Evolutionary conservation across 2,797 vertebrate species (phyloP), one percentile per base, ranked within the genome.

Genomic region (Chlorospingus semifuscus): DNA sequence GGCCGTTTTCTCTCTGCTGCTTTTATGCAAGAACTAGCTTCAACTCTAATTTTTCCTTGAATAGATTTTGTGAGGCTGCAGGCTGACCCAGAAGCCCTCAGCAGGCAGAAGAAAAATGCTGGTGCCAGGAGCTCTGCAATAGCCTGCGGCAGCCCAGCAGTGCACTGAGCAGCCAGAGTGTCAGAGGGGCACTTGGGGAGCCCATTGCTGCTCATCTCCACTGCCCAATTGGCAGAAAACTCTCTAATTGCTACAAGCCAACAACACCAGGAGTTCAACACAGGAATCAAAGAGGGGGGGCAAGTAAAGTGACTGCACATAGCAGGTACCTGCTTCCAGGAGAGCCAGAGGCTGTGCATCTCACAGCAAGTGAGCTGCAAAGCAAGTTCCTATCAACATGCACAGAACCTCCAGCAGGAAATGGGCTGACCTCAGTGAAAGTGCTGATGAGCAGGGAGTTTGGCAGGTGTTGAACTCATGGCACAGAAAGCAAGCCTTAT

Each of bases 101-200:
- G 91, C 72, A 83, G 59, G 87, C 69, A 92, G 79, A 93, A 94
- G 89, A 95, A 89, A 93, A 91, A 93, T 56, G 91, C 34, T n/a
- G 3, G 55, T 91, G 95, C 94, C 92, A 95, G 86, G 46, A 95
- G 84, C 87, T 92, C 84, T 41, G 84, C 46, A 65, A 80, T 41
- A 85, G 82, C 79, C 89, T 87, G 75, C 5, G 2, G 84, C 87
- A 87, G 79, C 87, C 57, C 87, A 94, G 89, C 93, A 52, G 81
- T 36, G 24, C 41, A 12, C 69, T 29, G 61, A 89, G 82, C 88
- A 96, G 74, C 78, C 83, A 49, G 80, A 79, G 70, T 30, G 39
- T 15, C 59, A 37, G 39, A 81, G 23, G 46, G 72, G 78, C 42
- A 55, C 18, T 61, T 29, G 88, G 91, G 89, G 82, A 91, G 42